These are phyloP conservation scores for Drosophila siamana DNA, from an alignment of 2,888 invertebrate genomes.

Conservation along the genomic window DNA sequence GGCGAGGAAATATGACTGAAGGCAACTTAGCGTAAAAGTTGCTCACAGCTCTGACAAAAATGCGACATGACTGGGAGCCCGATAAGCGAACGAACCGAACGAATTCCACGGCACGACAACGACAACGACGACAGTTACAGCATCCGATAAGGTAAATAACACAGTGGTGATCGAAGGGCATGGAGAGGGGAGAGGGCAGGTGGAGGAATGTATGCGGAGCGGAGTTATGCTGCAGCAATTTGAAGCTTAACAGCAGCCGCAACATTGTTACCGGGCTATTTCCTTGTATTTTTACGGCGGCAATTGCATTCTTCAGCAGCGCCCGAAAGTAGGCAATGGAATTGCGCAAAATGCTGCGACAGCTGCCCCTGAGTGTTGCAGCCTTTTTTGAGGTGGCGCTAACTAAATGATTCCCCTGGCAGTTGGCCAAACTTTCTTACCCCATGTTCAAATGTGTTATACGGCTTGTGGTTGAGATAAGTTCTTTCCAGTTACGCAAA, in stretches of 20 bases:
- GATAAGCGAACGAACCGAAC: conserved; percentile 72
- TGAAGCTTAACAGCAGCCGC: conserved; percentile 40
- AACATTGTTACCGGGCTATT: conserved; percentile 47
- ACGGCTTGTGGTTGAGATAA: conserved; percentile 10
- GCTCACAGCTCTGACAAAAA: conserved; percentile 52
- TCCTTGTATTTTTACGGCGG: conserved; percentile 13
- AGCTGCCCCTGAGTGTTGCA: conserved; percentile 51
- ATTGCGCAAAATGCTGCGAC: conserved; percentile 57
- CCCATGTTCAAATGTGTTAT: conserved; percentile 28
- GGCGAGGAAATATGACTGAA: conserved; percentile 50
- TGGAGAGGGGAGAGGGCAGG: too few species aligned
- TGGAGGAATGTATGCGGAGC: not conserved
- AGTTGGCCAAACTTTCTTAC: conserved; percentile 31
- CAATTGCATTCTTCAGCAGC: conserved; percentile 48
- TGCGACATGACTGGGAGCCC: conserved; percentile 52
- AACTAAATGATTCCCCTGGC: conserved; percentile 38
- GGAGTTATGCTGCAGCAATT: conserved; percentile 51
- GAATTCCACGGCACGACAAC: conserved; percentile 56
- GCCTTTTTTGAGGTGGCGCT: conserved; percentile 37
- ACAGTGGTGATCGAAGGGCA: not conserved
- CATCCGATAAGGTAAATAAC: conserved; percentile 40
- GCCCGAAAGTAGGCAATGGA: conserved; percentile 55
- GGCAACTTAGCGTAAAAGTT: conserved; percentile 60
- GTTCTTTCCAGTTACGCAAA: conserved; percentile 13
- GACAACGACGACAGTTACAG: conserved; percentile 46